Evolutionary conservation across 2,888 invertebrate species (phyloP), one percentile per base, ranked within the genome.

Genomic region (Epistrophe grossulariae): DNA sequence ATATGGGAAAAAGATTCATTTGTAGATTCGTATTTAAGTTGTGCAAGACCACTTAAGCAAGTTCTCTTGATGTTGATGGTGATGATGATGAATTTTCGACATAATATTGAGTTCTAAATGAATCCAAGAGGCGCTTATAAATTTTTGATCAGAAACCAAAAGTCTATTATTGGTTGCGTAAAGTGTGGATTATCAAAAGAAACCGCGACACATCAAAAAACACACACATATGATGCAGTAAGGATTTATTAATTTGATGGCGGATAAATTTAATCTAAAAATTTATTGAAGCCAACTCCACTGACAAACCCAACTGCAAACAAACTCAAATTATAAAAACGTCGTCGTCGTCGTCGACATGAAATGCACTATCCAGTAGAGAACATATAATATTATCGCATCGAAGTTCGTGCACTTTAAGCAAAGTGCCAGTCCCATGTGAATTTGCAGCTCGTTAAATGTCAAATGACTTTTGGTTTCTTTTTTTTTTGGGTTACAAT

Each of bases 381-480:
- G 19, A 40, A 24, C 31, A 31, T 4, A 24, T 8, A 40, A 40
- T 19, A 70, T 81, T 77, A 79, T 84, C 57, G 48, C 52, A 28
- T 57, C 9, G 45, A 40, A 19, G 17, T 74, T 72, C 38, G 66
- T 80, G 76, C 64, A 66, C 45, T 68, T 60, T 64, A 57, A n/a
- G 15, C n/a, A 48, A n/a, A 45, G 60, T 35, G 11, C 59, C 15
- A 17, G 70, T 31, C 57, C 28, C 76, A 76, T 59, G 72, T 72
- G 79, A 55, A 76, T 76, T 71, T 72, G 71, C 80, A 72, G 66
- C 79, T 84, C 79, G 59, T 84, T 79, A 70, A 70, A 84, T 79
- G 84, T 84, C 84, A 77, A 80, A 72, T 8, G 55, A 57, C 62
- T 83, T 70, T 60, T 43, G 55, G 62, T 80, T 84, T 79, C 24